phyloP scores from a whole-genome alignment of 2,888 invertebrate species.

The Polietes domitor region DNA sequence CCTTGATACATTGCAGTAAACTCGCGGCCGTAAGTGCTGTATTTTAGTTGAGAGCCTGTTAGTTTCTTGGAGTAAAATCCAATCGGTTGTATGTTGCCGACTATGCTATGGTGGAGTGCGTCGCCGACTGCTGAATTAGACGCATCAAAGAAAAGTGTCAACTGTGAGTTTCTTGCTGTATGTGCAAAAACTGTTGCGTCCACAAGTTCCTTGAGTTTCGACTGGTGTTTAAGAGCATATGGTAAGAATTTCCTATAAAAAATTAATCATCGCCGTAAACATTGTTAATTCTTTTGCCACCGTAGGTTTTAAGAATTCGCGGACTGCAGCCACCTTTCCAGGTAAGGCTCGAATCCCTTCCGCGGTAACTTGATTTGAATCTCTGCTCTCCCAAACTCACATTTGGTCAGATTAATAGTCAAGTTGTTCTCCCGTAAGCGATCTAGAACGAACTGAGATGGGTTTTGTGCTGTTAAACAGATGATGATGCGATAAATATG shows the following conservation, averaged over 20 bases:
- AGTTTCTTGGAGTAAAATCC: slow-evolving; percentile 47
- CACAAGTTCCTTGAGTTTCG: slow-evolving; percentile 44
- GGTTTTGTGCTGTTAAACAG: slow-evolving; percentile 54
- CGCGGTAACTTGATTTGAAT: slow-evolving; percentile 51
- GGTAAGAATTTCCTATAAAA: slow-evolving; percentile 33
- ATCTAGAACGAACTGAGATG: slow-evolving; percentile 63
- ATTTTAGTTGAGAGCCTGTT: slow-evolving; percentile 36
- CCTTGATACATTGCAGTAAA: slow-evolving; percentile 44
- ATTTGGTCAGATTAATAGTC: background rate
- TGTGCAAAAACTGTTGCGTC: slow-evolving; percentile 27
- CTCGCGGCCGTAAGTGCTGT: slow-evolving; percentile 54
- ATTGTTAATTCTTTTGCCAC: slow-evolving; percentile 56
- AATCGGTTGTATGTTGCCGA: slow-evolving; percentile 27
- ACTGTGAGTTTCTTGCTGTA: slow-evolving; percentile 21
- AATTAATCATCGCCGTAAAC: background rate
- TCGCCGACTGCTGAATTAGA: slow-evolving; percentile 44
- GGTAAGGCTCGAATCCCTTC: slow-evolving; percentile 61
- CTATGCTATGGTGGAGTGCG: slow-evolving; percentile 25
- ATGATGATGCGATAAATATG: slow-evolving; percentile 45
- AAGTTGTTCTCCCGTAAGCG: background rate
- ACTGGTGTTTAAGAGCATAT: background rate
- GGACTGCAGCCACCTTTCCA: slow-evolving; percentile 44
- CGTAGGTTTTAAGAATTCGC: background rate
- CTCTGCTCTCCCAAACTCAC: slow-evolving; percentile 23
- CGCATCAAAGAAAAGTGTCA: slow-evolving; percentile 34